Base-by-base conservation (phyloP, 2,113 vertebrate species). In the Salvator merianae region DNA sequence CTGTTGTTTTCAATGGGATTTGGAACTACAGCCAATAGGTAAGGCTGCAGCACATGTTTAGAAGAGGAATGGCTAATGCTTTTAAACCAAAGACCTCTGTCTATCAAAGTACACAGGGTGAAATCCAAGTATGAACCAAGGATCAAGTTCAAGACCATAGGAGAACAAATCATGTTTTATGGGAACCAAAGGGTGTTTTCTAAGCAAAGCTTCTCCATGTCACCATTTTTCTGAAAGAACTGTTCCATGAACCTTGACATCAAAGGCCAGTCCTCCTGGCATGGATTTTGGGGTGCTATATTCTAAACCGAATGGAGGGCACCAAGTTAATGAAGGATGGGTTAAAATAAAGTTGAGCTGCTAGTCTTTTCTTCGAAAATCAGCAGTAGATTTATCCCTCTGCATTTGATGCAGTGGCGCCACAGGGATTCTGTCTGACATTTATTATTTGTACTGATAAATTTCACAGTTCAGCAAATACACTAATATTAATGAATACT, bases 401-500 rank as follows among this genome's bases (percentile, higher is more conserved):
- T 84, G 71, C 81, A 83, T 92, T 92, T 93, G 88, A 93, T 90
- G 90, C 82, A 87, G 84, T 90, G 92, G 93, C 92, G 93, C 76
- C 93, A 87, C 87, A 83, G 91, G 84, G 24, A 79, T 87, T 75
- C 83, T 90, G 75, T 79, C 34, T 92, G 77, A 77, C 88, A 88
- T 93, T 93, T 90, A 47, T 84, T 75, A 43, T 73, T 88, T 82
- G 77, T 85, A 92, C 93, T 85, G 91, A 91, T 90, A 93, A 92
- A 86, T 92, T 88, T 81, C 79, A 88, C 85, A 90, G 85, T 84
- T 93, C 90, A 91, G 75, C 84, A 86, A 87, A 87, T 84, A 94
- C 84, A 90, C 93, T 94, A 95, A 93, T 92, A 91, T 88, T 94
- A 95, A 92, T 89, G 81, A 90, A 93, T 88, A 91, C 89, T 88